Evolutionary conservation across 1,140 invertebrate genomes (phyloP).

Genomic region (Drosophila athabasca): DNA sequence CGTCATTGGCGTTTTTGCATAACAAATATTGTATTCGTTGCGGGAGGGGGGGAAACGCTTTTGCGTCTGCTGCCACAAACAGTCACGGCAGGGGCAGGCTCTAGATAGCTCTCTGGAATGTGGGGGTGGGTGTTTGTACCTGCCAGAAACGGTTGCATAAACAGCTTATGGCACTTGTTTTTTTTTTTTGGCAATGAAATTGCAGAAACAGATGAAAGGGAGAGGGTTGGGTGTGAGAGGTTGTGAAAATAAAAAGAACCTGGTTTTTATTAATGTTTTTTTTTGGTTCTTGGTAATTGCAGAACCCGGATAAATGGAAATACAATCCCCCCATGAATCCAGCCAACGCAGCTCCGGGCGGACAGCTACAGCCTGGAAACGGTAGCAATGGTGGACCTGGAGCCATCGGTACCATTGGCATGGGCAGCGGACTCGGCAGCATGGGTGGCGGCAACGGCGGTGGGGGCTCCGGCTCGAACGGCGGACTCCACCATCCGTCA

Average conservation of each 20-base stretch:
- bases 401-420: constrained; percentile 75
- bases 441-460: constrained; percentile 60
- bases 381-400: constrained; percentile 73
- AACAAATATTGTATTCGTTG: no score
- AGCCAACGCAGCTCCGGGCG: constrained; percentile 74
- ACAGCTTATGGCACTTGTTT: constrained; percentile 18
- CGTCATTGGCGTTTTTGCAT: no score
- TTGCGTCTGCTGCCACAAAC: no score
- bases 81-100: no score
- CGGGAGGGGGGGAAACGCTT: no score
- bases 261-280: constrained; percentile 7
- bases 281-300: constrained; percentile 24
- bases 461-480: constrained; percentile 66
- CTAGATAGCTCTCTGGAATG: no score
- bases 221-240: neutral
- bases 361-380: constrained; percentile 53
- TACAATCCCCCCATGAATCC: constrained; percentile 84
- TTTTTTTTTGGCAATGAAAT: constrained; percentile 30
- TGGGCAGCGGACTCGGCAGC: constrained; percentile 66
- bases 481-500: constrained; percentile 76
- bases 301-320: constrained; percentile 89
- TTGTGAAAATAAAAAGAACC: neutral
- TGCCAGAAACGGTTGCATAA: constrained; percentile 49
- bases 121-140: neutral
- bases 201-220: neutral